A percentile compares a stretch with the other conserved stretches of the same genome.
Conservation (phyloP, 2,888 invertebrate genomes). For the Cinara cedri region DNA sequence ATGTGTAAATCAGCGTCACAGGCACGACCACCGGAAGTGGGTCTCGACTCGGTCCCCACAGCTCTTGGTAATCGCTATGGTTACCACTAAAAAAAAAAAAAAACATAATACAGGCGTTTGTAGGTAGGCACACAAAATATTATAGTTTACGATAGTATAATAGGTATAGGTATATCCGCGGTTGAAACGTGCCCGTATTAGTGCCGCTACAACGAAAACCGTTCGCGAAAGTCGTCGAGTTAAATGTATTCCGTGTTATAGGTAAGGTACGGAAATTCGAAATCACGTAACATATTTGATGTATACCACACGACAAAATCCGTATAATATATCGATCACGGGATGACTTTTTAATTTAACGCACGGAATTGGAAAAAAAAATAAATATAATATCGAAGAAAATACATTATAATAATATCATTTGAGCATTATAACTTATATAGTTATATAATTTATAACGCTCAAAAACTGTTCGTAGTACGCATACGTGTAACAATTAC, state of each 20-base stretch:
- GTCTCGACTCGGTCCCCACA: slow-evolving; percentile 63
- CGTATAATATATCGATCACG: background rate
- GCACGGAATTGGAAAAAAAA: background rate
- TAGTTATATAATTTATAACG: no score
- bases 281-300: background rate
- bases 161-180: background rate
- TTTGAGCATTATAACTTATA: no score
- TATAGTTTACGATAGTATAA: background rate
- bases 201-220: no score
- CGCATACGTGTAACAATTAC: no score
- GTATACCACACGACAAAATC: background rate
- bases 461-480: no score
- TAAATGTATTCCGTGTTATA: no score
- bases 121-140: background rate
- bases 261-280: no score
- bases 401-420: no score
- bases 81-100: background rate
- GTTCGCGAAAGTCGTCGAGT: no score
- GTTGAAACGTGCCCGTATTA: no score
- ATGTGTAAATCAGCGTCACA: slow-evolving; percentile 71
- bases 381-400: no score
- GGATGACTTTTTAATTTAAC: background rate
- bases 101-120: background rate
- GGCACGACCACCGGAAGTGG: slow-evolving; percentile 71
- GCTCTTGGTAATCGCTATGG: slow-evolving; percentile 8